Evolutionary conservation across 2,113 vertebrate genomes (phyloP).

Genomic region (Proterorhinus semilunaris): DNA sequence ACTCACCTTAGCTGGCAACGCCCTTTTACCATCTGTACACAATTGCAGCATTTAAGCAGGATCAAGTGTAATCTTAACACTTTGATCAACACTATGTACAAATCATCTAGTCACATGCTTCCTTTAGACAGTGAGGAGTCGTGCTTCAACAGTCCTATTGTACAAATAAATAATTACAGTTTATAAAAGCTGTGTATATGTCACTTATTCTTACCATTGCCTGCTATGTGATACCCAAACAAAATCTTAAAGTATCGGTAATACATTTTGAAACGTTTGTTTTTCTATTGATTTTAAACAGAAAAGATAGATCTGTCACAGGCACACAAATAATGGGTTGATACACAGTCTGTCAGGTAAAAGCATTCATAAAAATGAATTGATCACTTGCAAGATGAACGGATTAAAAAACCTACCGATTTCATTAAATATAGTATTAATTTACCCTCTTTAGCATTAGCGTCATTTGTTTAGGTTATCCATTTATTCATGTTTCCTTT

Average conservation of each 20-base stretch:
- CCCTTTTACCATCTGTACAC: slow-evolving; percentile 26
- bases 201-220: slow-evolving; percentile 12
- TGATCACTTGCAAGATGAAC: slow-evolving; percentile 78
- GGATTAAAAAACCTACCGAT: slow-evolving; percentile 62
- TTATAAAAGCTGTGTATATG: slow-evolving; percentile 47
- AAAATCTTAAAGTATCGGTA: neutral
- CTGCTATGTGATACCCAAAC: neutral
- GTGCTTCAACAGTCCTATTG: slow-evolving; percentile 49
- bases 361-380: slow-evolving; percentile 64
- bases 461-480: slow-evolving; percentile 68
- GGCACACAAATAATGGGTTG: slow-evolving; percentile 18
- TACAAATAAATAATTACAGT: slow-evolving; percentile 64
- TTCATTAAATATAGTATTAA: slow-evolving; percentile 74
- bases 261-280: no score
- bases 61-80: slow-evolving; percentile 30
- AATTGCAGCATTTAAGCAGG: slow-evolving; percentile 65
- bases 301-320: slow-evolving; percentile 4
- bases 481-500: slow-evolving; percentile 62
- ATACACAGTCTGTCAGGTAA: slow-evolving; percentile 9
- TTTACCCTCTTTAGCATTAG: slow-evolving; percentile 70
- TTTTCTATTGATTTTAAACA: no score
- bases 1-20: neutral
- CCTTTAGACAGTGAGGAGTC: slow-evolving; percentile 43
- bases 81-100: slow-evolving; percentile 54
- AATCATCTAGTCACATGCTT: slow-evolving; percentile 65